A percentile compares a stretch with the other conserved stretches of the same genome.
These are phyloP conservation scores for Neodon shergylaensis DNA, from an alignment of 2,113 vertebrate species.

Conservation along the genomic window DNA sequence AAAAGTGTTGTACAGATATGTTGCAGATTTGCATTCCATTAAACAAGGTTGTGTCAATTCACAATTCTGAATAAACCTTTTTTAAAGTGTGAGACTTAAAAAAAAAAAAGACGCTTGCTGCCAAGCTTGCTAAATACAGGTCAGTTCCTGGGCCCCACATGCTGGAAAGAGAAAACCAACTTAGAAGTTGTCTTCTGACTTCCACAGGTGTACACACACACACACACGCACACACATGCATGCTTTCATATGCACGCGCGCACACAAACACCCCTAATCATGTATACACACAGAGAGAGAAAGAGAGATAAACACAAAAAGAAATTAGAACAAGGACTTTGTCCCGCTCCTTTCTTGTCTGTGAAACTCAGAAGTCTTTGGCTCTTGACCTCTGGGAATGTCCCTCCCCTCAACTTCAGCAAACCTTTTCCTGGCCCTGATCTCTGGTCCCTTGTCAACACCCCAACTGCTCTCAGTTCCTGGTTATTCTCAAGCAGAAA, in stretches of 20 bases:
- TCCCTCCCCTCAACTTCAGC: not conserved
- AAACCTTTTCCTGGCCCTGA: not conserved
- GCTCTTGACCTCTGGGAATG: not conserved
- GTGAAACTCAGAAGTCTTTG: not conserved
- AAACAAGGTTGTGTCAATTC: no score
- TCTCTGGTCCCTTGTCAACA: not conserved
- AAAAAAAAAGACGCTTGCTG: not conserved
- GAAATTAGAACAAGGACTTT: not conserved
- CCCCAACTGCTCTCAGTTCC: not conserved
- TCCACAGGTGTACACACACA: not conserved
- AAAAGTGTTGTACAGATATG: no score
- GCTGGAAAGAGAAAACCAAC: not conserved
- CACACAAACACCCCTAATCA: not conserved
- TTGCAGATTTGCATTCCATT: no score
- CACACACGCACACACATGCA: not conserved
- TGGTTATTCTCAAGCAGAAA: not conserved
- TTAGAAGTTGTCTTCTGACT: not conserved
- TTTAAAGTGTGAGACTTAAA: no score
- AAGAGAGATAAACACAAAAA: not conserved
- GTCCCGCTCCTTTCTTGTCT: not conserved
- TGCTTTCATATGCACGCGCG: accelerated
- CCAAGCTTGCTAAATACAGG: not conserved
- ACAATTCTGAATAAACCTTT: no score
- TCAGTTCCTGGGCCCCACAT: not conserved
- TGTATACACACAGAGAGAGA: no score